These are phyloP conservation scores for Cladorhizidae sp. DNA, from an alignment of 37 sponge, comb jelly and placozoan genomes.

Conservation along the genomic window DNA sequence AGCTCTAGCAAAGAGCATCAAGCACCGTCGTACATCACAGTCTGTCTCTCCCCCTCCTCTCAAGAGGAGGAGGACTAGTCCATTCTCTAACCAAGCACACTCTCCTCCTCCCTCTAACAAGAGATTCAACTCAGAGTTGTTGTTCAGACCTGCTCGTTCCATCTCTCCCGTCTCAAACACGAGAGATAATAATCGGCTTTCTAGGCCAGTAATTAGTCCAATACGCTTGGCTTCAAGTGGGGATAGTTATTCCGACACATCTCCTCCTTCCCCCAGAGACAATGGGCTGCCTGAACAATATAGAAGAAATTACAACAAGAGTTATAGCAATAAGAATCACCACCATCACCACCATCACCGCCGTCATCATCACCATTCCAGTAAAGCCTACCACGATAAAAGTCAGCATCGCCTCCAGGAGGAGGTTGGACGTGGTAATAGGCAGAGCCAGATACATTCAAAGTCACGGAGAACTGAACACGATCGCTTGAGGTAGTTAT, in stretches of 20 bases:
- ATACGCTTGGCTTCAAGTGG: conserved; percentile 28
- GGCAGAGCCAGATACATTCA: too few species aligned
- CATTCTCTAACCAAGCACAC: not conserved
- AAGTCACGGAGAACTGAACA: not conserved
- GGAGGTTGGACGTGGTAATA: not conserved
- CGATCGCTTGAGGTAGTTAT: not conserved
- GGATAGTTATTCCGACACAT: conserved; percentile 9
- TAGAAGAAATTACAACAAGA: not conserved
- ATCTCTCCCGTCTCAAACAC: not conserved
- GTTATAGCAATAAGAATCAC: conserved; percentile 6
- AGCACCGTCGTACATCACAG: too few species aligned
- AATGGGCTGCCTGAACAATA: conserved; percentile 40
- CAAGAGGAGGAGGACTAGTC: not conserved
- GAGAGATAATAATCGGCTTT: conserved; percentile 1
- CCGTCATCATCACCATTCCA: not conserved
- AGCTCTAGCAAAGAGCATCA: too few species aligned
- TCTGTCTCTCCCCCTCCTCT: conserved; percentile 17
- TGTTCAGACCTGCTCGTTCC: not conserved
- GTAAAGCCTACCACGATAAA: not conserved
- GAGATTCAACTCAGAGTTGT: not conserved
- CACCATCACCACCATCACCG: conserved; percentile 17
- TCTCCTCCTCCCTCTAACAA: not conserved
- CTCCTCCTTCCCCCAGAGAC: not conserved
- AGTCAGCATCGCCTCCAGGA: not conserved
- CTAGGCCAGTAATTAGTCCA: conserved; percentile 45